Conservation (phyloP, 2,888 invertebrate genomes). For the Cyaniris semiargus region DNA sequence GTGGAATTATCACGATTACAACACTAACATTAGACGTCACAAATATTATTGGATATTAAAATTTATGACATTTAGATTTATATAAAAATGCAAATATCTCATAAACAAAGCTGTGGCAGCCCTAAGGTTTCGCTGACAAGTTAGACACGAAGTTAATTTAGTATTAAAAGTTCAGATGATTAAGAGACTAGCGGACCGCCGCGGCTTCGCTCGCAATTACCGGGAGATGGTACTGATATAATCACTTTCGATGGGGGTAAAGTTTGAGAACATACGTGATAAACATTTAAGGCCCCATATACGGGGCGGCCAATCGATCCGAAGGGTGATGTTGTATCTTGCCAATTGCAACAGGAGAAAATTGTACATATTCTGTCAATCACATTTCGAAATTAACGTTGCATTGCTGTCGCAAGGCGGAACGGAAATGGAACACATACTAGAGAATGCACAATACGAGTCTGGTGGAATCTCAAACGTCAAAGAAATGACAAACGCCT, state of each 20-base stretch:
- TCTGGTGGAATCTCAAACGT: too few species aligned
- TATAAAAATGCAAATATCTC: not conserved
- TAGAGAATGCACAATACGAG: too few species aligned
- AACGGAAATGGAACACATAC: too few species aligned
- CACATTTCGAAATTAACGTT: too few species aligned
- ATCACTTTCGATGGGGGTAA: slow-evolving; percentile 3
- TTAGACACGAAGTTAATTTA: slow-evolving; percentile 29
- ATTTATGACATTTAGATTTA: not conserved
- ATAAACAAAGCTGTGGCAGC: not conserved
- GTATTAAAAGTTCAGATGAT: slow-evolving; percentile 29
- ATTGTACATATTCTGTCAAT: too few species aligned
- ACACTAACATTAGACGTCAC: not conserved
- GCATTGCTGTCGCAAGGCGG: too few species aligned
- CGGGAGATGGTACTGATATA: slow-evolving; percentile 16
- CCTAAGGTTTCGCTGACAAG: slow-evolving; percentile 24
- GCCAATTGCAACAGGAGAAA: too few species aligned
- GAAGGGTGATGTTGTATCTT: not conserved
- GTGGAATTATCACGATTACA: not conserved
- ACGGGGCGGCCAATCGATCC: not conserved
- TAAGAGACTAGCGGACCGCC: not conserved
- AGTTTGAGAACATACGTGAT: not conserved
- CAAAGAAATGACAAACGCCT: too few species aligned
- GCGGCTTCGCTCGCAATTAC: slow-evolving; percentile 17
- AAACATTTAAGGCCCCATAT: not conserved
- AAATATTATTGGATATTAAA: not conserved